A percentile compares a stretch with the other conserved stretches of the same genome.
These are phyloP conservation scores for Drosophila bifasciata DNA, from an alignment of 1,140 invertebrate species.

Conservation along the genomic window DNA sequence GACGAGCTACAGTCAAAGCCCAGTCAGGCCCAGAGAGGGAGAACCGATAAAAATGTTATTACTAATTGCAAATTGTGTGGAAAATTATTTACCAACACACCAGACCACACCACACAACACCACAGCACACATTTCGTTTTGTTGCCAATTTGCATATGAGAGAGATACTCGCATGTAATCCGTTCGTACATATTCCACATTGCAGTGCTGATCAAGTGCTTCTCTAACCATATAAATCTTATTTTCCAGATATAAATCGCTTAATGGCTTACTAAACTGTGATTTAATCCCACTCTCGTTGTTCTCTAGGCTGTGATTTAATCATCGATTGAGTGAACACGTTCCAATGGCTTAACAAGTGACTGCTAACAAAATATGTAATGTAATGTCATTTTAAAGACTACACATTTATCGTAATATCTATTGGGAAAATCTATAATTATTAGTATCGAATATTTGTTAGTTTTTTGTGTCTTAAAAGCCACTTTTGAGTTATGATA, in stretches of 20 bases:
- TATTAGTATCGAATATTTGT: no score
- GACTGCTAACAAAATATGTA: no score
- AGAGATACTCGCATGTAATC: slow-evolving; percentile 9
- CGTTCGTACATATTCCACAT: not conserved
- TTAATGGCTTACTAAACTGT: slow-evolving; percentile 15
- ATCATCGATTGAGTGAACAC: slow-evolving; percentile 1
- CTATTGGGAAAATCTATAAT: no score
- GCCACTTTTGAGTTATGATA: no score
- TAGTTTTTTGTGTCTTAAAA: no score
- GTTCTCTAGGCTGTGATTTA: not conserved
- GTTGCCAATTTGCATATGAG: slow-evolving; percentile 60
- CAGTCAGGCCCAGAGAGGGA: slow-evolving; percentile 10
- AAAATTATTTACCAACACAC: slow-evolving; percentile 68
- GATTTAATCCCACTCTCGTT: not conserved
- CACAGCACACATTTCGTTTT: slow-evolving; percentile 21
- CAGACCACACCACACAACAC: no score
- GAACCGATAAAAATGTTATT: slow-evolving; percentile 59
- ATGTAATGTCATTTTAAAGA: no score
- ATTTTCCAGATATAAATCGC: not conserved
- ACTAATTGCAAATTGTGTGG: slow-evolving; percentile 80
- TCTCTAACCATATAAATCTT: not conserved
- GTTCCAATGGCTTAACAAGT: not conserved
- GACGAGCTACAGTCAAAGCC: slow-evolving; percentile 15
- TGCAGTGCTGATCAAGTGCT: slow-evolving; percentile 1
- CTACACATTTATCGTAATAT: no score